Evolutionary conservation across 2,888 invertebrate genomes (phyloP).

Genomic region (Asteroscopus sphinx): DNA sequence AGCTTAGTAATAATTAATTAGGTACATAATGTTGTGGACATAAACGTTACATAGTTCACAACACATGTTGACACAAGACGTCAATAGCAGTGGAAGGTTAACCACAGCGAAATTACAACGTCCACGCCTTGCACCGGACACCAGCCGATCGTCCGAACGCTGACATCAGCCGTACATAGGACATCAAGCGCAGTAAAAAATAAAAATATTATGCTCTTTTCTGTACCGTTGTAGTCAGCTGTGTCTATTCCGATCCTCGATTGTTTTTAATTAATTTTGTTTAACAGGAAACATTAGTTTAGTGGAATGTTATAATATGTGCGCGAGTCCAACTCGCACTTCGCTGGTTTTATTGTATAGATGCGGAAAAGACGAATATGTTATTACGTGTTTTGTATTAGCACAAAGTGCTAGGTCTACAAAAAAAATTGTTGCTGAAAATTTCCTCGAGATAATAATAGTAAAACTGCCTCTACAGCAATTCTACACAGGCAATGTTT

Average conservation of each 20-base stretch:
- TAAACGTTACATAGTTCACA: slow-evolving; percentile 1
- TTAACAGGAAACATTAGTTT: too few species aligned
- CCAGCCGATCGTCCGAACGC: slow-evolving; percentile 20
- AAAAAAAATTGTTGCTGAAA: too few species aligned
- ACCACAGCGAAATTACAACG: slow-evolving; percentile 11
- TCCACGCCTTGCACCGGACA: slow-evolving; percentile 20
- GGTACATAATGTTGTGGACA: slow-evolving; percentile 8
- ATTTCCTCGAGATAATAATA: slow-evolving; percentile 6
- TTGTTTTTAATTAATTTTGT: neutral
- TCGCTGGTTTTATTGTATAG: too few species aligned
- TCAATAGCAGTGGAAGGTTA: slow-evolving; percentile 27
- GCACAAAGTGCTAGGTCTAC: too few species aligned
- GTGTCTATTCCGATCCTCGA: too few species aligned
- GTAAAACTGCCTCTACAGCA: neutral
- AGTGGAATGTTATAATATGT: too few species aligned
- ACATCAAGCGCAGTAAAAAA: slow-evolving; percentile 15
- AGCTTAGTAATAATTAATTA: too few species aligned
- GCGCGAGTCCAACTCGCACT: too few species aligned
- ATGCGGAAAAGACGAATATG: too few species aligned
- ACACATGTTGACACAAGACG: slow-evolving; percentile 29
- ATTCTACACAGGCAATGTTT: slow-evolving; percentile 7
- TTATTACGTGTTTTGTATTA: too few species aligned
- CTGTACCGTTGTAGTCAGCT: neutral
- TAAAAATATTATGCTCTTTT: slow-evolving; percentile 13
- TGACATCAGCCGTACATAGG: slow-evolving; percentile 19